Evolutionary conservation across 2,888 invertebrate species (phyloP).

Genomic region (Cataglyphis albicans): DNA sequence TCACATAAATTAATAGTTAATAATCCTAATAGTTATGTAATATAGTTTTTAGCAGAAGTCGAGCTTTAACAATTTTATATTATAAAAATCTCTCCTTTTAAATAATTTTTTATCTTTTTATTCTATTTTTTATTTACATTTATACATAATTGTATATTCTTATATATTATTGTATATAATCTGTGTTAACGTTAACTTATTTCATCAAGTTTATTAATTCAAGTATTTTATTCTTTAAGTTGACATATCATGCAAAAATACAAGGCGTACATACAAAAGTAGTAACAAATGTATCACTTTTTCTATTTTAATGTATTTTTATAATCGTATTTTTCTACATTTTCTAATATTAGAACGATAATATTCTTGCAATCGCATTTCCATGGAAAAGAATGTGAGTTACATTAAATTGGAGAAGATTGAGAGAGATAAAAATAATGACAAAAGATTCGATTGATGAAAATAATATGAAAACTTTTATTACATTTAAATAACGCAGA

Average conservation of each 20-base stretch:
- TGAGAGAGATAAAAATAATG: slow-evolving; percentile 34
- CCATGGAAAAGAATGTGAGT: not conserved
- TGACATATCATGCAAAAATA: not conserved
- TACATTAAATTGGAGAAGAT: not conserved
- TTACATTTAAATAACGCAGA: slow-evolving; percentile 75
- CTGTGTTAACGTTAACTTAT: not conserved
- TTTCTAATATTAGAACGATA: not conserved
- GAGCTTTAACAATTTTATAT: not conserved
- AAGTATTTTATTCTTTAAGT: not conserved
- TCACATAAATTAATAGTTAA: not conserved
- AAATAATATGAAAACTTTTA: slow-evolving; percentile 73
- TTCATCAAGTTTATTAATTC: not conserved
- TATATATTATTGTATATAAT: not conserved
- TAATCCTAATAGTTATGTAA: not conserved
- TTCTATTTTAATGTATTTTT: not conserved
- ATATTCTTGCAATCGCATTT: not conserved
- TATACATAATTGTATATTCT: not conserved
- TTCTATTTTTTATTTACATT: not conserved
- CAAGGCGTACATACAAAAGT: not conserved
- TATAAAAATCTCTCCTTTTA: not conserved
- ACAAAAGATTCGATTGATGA: slow-evolving; percentile 57
- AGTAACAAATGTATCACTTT: not conserved
- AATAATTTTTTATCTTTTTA: not conserved
- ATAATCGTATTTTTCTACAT: not conserved
- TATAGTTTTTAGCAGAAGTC: not conserved